phyloP scores from a whole-genome alignment of 2,113 vertebrate species.

The Rhagologus leucostigma region DNA sequence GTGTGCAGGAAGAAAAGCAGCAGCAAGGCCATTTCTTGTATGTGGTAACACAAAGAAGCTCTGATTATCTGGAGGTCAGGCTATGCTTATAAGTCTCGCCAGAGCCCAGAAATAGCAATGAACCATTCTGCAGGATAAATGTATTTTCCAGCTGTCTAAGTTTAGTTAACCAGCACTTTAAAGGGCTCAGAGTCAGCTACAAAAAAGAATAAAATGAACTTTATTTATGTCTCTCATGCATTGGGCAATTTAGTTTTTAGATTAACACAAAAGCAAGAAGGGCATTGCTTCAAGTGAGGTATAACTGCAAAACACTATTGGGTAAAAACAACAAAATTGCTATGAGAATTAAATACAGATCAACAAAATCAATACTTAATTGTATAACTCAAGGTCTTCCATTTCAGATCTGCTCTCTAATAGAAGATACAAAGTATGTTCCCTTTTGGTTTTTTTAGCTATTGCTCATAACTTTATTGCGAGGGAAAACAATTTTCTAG shows the following conservation, averaged over 20 bases:
- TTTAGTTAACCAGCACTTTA: constrained; percentile 58
- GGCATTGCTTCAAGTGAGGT: constrained; percentile 53
- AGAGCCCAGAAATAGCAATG: not conserved
- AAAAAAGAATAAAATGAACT: constrained; percentile 54
- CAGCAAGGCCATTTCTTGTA: not conserved
- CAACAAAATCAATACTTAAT: constrained; percentile 79
- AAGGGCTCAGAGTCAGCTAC: constrained; percentile 32
- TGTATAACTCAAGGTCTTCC: constrained; percentile 70
- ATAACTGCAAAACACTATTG: constrained; percentile 46
- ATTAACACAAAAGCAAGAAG: constrained; percentile 64
- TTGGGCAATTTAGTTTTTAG: constrained; percentile 70
- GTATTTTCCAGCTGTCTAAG: constrained; percentile 43
- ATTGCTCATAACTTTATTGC: constrained; percentile 59
- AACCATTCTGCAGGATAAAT: constrained; percentile 32
- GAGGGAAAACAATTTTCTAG: constrained; percentile 41
- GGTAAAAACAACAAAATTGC: constrained; percentile 67
- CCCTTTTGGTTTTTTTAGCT: constrained; percentile 48
- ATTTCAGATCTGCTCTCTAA: constrained; percentile 68
- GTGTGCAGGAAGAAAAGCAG: not conserved
- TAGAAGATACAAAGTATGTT: constrained; percentile 54
- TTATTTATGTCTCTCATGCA: constrained; percentile 64
- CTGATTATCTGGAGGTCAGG: not conserved
- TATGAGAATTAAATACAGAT: constrained; percentile 74
- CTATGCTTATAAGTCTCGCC: not conserved
- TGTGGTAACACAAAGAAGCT: not conserved